Percentiles rank a stretch among this genome's conserved stretches.
These are phyloP conservation scores for Elephantulus edwardii DNA, from an alignment of 2,113 vertebrate genomes.

Conservation along the genomic window DNA sequence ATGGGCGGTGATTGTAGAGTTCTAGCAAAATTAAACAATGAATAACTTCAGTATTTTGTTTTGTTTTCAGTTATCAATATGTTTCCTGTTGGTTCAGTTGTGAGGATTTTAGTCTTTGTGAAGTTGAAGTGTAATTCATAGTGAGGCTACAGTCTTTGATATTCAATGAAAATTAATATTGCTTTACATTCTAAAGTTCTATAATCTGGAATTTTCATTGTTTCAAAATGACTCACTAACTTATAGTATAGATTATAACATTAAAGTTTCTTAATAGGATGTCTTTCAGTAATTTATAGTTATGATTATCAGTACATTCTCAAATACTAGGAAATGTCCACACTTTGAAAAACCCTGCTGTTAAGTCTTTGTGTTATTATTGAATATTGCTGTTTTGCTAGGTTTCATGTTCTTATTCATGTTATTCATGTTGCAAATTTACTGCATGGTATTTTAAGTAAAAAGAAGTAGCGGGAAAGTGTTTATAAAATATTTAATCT, in stretches of 20 bases:
- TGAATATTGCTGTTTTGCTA: neutral
- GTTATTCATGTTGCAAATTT: neutral
- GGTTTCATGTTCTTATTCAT: neutral
- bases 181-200: neutral
- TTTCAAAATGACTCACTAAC: neutral
- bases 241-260: neutral
- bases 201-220: neutral
- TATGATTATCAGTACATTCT: neutral
- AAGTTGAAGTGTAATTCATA: no score
- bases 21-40: no score
- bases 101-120: no score
- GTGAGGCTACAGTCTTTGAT: no score
- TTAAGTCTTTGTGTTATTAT: neutral
- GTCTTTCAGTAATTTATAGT: neutral
- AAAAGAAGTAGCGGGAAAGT: neutral
- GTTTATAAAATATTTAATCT: neutral
- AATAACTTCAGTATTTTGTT: no score
- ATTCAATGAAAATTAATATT: neutral
- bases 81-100: no score
- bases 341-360: neutral
- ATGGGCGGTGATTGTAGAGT: no score
- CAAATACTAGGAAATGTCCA: neutral
- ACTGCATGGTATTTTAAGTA: neutral
- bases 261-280: no score
- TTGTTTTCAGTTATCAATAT: no score